These are phyloP conservation scores for Gadopsis bispinosus DNA, from an alignment of 2,797 vertebrate genomes.

Conservation along the genomic window DNA sequence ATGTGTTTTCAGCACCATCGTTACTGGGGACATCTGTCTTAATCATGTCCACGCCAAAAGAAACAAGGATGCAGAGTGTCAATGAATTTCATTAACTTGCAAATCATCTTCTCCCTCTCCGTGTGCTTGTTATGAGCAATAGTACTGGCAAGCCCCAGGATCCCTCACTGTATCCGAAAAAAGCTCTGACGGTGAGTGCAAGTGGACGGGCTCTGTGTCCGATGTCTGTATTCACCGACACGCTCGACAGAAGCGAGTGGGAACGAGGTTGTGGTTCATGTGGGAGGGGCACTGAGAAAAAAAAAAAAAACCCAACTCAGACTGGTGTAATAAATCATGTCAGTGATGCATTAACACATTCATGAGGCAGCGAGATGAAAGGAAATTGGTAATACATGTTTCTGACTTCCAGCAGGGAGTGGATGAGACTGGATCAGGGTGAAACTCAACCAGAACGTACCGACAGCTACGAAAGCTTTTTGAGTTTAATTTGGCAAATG, in stretches of 20 bases:
- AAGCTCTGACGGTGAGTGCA: constrained; percentile 26
- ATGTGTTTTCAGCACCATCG: constrained; percentile 47
- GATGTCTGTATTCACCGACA: constrained; percentile 58
- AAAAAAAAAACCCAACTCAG: constrained; percentile 9
- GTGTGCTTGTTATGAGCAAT: constrained; percentile 29
- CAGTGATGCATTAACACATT: constrained; percentile 63
- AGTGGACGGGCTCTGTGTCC: constrained; percentile 43
- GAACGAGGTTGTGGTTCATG: constrained; percentile 48
- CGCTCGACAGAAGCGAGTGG: constrained; percentile 53
- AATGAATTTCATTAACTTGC: constrained; percentile 69
- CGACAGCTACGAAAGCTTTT: neutral
- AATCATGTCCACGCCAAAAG: constrained; percentile 63
- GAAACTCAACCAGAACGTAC: constrained; percentile 17
- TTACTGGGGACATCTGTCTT: constrained; percentile 70
- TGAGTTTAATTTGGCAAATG: neutral
- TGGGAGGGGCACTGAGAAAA: constrained; percentile 51
- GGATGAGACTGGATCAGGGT: constrained; percentile 3
- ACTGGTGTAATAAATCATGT: constrained; percentile 63
- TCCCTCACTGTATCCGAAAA: constrained; percentile 20
- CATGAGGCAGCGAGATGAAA: constrained; percentile 58
- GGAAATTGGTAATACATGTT: constrained; percentile 38
- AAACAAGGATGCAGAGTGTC: constrained; percentile 52
- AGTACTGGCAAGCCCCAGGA: constrained; percentile 34
- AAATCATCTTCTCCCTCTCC: constrained; percentile 31
- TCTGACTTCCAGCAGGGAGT: constrained; percentile 17